Base-by-base conservation (phyloP, 1,140 invertebrate genomes). In the Chymomyza costata region DNA sequence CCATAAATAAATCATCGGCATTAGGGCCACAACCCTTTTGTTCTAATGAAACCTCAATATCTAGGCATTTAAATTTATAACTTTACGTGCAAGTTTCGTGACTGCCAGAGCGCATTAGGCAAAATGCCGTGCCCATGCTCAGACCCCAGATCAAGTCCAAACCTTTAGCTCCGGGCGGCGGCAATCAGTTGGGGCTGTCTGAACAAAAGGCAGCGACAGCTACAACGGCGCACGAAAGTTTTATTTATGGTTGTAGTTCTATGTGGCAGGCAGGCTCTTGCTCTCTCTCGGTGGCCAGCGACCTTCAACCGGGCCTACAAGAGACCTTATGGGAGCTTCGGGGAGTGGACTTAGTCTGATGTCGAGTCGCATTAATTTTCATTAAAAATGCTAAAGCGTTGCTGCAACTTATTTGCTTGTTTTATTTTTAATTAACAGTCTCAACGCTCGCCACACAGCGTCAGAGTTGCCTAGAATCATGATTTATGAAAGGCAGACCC, bases 1-100 rank as follows among this genome's bases (percentile, higher is more conserved):
- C n/a, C 50, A 40, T 76, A 71, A 66, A 76, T 76, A 76, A 76
- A 76, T 76, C 71, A 78, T n/a, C n/a, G n/a, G n/a, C n/a, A n/a
- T 78, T 48, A 39, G 53, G n/a, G 58, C 38, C 53, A n/a, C n/a
- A 51, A 52, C 48, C 58, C 58, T 61, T 61, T 61, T 61, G 52
- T 61, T 61, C 58, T 46, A 61, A 61, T 34, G 39, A 56, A 50
- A 56, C 46, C 40, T 61, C 58, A 61, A 56, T 61, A 56, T n/a
- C 39, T 40, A 44, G 13, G 39, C 11, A 8, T 14, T 11, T 6
- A 34, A 47, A 21, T 14, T 14, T 32, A 41, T 28, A 40, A 18
- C 28, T 30, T 35, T 13, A 15, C 31, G 35, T 35, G 38, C 57
- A 15, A 54, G 40, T 46, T 48, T 56, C 62, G 66, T 78, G 71